These are phyloP conservation scores for Crioceris asparagi DNA, from an alignment of 2,888 invertebrate genomes.

Conservation along the genomic window DNA sequence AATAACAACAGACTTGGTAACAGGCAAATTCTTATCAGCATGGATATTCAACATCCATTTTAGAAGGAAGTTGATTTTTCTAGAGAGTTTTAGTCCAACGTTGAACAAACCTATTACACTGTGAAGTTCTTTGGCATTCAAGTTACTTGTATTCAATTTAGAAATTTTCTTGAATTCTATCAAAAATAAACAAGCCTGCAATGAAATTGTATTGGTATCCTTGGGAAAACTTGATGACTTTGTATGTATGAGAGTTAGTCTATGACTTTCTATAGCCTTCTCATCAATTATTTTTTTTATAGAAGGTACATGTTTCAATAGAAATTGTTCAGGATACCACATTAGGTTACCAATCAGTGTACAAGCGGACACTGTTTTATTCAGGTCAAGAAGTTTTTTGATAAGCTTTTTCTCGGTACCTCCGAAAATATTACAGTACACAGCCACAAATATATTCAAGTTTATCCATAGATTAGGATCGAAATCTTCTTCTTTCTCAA, in stretches of 20 bases:
- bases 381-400: conserved; percentile 61
- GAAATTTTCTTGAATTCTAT: conserved; percentile 47
- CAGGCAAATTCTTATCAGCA: conserved; percentile 60
- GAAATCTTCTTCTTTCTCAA: conserved; percentile 52
- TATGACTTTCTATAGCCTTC: conserved; percentile 35
- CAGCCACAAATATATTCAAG: conserved; percentile 55
- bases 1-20: conserved; percentile 65
- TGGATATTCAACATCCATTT: conserved; percentile 56
- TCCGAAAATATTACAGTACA: conserved; percentile 63
- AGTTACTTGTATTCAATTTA: conserved; percentile 38
- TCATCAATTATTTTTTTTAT: conserved; percentile 44
- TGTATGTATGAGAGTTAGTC: conserved; percentile 46
- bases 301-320: conserved; percentile 52
- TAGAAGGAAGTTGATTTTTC: conserved; percentile 40
- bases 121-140: conserved; percentile 46
- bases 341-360: conserved; percentile 68
- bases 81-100: conserved; percentile 39
- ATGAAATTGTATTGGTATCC: conserved; percentile 43
- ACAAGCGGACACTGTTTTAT: conserved; percentile 68
- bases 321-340: conserved; percentile 80
- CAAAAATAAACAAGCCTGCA: conserved; percentile 49
- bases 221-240: conserved; percentile 50
- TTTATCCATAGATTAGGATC: conserved; percentile 51
- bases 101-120: conserved; percentile 44
- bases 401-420: conserved; percentile 65